Conservation (phyloP, 1,140 invertebrate genomes). For the Caenorhabditis brenneri region DNA sequence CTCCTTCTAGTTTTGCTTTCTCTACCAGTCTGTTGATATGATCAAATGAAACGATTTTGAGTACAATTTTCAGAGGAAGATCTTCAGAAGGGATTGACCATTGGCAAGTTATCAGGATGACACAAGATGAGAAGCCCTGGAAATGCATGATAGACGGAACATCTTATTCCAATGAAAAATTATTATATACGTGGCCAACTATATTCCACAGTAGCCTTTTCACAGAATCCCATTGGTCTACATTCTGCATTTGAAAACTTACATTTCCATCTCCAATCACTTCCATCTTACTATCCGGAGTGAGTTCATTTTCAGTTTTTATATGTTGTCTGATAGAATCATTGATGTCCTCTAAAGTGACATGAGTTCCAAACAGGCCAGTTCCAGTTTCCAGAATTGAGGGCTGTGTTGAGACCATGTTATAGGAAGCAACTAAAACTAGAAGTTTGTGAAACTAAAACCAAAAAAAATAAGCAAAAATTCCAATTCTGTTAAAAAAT, state of each 20-base stretch:
- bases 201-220: no score
- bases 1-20: not conserved
- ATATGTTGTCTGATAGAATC: not conserved
- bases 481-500: no score
- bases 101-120: not conserved
- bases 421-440: no score
- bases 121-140: not conserved
- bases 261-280: slow-evolving; percentile 3
- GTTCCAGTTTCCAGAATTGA: not conserved
- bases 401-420: no score
- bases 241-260: not conserved
- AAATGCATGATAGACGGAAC: not conserved
- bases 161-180: no score
- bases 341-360: not conserved
- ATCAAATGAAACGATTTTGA: not conserved
- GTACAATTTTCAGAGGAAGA: not conserved
- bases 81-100: not conserved
- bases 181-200: no score
- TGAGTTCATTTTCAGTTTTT: not conserved
- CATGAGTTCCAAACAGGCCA: not conserved
- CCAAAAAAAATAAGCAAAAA: no score
- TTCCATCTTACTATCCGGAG: not conserved
- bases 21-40: not conserved
- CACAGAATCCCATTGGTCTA: no score
- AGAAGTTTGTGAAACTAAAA: no score